Evolutionary conservation across 2,113 vertebrate genomes (phyloP), one percentile per base, ranked within the genome.

Genomic region (Madoqua kirkii): DNA sequence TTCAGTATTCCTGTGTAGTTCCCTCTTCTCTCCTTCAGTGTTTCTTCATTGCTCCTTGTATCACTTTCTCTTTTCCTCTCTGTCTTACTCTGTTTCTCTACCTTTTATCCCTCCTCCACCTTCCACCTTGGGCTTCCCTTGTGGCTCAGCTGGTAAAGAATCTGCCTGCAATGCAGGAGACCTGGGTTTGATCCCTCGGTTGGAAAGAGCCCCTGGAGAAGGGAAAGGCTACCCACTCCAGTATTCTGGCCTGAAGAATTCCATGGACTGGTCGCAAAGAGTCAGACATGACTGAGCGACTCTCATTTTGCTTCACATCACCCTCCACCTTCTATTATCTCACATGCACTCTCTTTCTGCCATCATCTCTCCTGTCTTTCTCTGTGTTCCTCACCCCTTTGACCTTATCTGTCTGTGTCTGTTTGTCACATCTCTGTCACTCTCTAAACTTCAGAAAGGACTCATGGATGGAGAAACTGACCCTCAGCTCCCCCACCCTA

Each of bases 21-120:
- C 27, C 21, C 9, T 31, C 27, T 13, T 43, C 19, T 87, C 40
- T 71, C 21, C 3, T 23, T 82, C 43, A 10, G 25, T 33, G n/a
- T 87, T 12, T 93, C 33, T 88, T 31, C 45, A 23, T 79, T 10
- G 43, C 10, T 54, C 3, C 45, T 52, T 15, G 31, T 43, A 29
- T 29, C 11, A 16, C 60, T 94, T 82, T 36, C 36, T 67, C 36
- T 23, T 67, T 33, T 71, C 55, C 60, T 21, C 48, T 76, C 12
- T 57, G 64, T 57, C 60, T 23, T 43, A 2, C 1, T 57, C 1
- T 57, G 71, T 50, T 54, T 59, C 82, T 96, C 82, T 96, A 15
- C 71, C 81, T 64, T 25, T 11, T 97, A 87, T 96, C 10, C 78
- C 81, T 74, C 21, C 17, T 76, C 6, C 31, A 62, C 60, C 31